phyloP scores from a whole-genome alignment of 2,888 invertebrate species.

The Crepidodera aurea region DNA sequence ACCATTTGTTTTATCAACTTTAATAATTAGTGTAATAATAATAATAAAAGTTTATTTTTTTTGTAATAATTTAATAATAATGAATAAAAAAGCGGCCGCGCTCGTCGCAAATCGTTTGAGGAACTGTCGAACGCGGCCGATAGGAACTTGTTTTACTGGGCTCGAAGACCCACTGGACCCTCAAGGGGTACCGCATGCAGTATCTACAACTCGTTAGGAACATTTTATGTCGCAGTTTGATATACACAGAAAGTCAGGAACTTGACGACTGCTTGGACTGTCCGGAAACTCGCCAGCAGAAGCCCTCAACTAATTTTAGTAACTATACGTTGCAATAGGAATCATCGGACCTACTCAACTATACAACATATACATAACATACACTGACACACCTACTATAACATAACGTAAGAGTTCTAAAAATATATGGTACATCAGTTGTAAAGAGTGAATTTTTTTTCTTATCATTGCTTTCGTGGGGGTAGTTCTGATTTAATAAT shows the following conservation, averaged over 20 bases:
- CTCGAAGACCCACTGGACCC: constrained; percentile 56
- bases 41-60: constrained; percentile 58
- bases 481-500: constrained; percentile 12
- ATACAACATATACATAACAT: constrained; percentile 60
- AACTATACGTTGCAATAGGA: constrained; percentile 65
- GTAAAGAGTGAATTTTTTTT: constrained; percentile 26
- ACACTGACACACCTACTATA: constrained; percentile 60
- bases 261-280: constrained; percentile 47
- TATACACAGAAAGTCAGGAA: constrained; percentile 60
- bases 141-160: constrained; percentile 65
- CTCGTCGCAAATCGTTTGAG: constrained; percentile 58
- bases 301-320: constrained; percentile 54
- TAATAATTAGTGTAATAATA: constrained; percentile 61
- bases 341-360: constrained; percentile 62
- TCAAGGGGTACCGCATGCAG: constrained; percentile 60
- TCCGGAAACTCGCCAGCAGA: constrained; percentile 41
- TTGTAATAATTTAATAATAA: constrained; percentile 63
- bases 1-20: constrained; percentile 62
- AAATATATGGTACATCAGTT: constrained; percentile 59
- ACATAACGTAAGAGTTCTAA: constrained; percentile 58
- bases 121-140: constrained; percentile 59
- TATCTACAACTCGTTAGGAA: constrained; percentile 63
- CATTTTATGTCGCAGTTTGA: constrained; percentile 61
- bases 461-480: constrained; percentile 26
- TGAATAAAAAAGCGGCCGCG: constrained; percentile 61